Conservation (phyloP, 2,888 invertebrate genomes). For the Pediacus dermestoides region DNA sequence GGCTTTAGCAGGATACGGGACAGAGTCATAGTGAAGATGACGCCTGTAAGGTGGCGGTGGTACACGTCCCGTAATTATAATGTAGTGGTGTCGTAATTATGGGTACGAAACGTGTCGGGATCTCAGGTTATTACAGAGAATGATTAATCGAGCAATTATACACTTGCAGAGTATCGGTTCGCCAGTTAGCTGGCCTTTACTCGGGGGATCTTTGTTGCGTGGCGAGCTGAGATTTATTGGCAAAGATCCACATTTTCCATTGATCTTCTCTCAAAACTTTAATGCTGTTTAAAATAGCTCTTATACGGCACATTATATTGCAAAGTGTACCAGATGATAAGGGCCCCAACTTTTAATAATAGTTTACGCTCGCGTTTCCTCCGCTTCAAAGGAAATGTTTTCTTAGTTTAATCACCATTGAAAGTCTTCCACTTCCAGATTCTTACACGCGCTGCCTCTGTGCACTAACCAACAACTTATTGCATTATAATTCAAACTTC, state of each 20-base stretch:
- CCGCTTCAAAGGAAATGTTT: too few species aligned
- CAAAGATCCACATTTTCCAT: slow-evolving; percentile 36
- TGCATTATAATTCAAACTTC: too few species aligned
- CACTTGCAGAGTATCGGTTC: slow-evolving; percentile 36
- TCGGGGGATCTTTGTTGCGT: slow-evolving; percentile 31
- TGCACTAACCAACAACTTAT: too few species aligned
- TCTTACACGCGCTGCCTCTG: too few species aligned
- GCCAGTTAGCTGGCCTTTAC: slow-evolving; percentile 30
- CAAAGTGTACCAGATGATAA: slow-evolving; percentile 28
- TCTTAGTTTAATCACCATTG: too few species aligned
- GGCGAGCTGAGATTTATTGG: slow-evolving; percentile 27
- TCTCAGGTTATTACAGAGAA: slow-evolving; percentile 31
- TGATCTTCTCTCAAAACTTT: slow-evolving; percentile 36
- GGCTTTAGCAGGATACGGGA: slow-evolving; percentile 26
- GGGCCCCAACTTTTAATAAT: slow-evolving; percentile 34
- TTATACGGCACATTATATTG: slow-evolving; percentile 28
- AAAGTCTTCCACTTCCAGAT: too few species aligned
- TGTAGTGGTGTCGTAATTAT: slow-evolving; percentile 32
- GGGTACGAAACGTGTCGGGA: slow-evolving; percentile 31
- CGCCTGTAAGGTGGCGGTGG: slow-evolving; percentile 13
- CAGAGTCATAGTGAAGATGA: slow-evolving; percentile 19
- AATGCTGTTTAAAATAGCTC: slow-evolving; percentile 38
- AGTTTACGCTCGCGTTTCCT: too few species aligned
- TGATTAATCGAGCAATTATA: slow-evolving; percentile 36
- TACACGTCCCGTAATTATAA: slow-evolving; percentile 29